Evolutionary conservation across 2,888 invertebrate species (phyloP).

Genomic region (Trachelus troglodyta): DNA sequence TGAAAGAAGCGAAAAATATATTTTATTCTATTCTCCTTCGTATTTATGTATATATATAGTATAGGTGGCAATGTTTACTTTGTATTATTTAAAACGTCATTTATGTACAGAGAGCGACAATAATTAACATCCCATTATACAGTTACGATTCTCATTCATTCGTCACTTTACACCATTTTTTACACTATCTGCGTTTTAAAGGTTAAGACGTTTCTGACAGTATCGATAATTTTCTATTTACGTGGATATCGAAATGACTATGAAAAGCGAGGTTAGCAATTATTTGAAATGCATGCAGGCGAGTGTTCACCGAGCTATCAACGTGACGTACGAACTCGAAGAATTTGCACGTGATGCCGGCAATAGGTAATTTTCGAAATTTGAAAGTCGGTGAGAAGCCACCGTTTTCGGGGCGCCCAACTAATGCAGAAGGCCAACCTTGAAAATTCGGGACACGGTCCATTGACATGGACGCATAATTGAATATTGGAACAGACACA

Average conservation of each 20-base stretch:
- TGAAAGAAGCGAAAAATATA: too few species aligned
- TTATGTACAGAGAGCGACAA: neutral
- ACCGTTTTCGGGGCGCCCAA: neutral
- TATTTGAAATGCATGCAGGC: neutral
- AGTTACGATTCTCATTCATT: neutral
- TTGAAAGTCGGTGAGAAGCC: neutral
- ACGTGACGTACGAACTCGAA: neutral
- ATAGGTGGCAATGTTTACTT: neutral
- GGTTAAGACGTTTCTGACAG: neutral
- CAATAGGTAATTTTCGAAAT: neutral
- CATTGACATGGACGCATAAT: neutral
- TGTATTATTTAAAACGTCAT: neutral
- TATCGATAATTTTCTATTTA: neutral
- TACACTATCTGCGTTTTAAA: neutral
- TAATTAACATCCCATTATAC: neutral
- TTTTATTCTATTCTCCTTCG: neutral
- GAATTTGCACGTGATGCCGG: neutral
- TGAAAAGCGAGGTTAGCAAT: neutral
- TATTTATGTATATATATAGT: neutral
- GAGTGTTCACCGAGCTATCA: neutral
- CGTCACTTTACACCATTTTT: neutral
- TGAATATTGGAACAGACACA: neutral
- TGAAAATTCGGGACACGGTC: neutral
- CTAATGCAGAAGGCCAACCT: neutral
- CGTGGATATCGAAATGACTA: neutral